These are phyloP conservation scores for Coenonympha arcania DNA, from an alignment of 2,888 invertebrate genomes.

Conservation along the genomic window DNA sequence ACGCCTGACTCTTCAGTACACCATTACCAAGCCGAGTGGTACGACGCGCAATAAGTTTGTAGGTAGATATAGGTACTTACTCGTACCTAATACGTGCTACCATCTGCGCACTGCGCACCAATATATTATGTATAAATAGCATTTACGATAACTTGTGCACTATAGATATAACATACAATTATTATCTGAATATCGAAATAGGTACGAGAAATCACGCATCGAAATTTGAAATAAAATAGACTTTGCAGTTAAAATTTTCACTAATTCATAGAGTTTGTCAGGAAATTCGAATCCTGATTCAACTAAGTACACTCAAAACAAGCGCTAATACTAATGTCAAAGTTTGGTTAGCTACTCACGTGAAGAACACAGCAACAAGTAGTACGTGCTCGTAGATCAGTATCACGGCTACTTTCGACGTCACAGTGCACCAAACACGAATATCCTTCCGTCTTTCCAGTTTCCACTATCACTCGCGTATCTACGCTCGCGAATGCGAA, in stretches of 20 bases:
- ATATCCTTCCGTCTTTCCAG: slow-evolving; percentile 63
- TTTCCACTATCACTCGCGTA: slow-evolving; percentile 71
- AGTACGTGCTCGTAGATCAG: slow-evolving; percentile 23
- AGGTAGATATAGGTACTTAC: too few species aligned
- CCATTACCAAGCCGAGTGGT: slow-evolving; percentile 31
- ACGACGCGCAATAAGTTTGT: slow-evolving; percentile 37
- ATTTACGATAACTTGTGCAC: too few species aligned
- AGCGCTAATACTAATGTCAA: slow-evolving; percentile 6
- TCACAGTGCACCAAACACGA: slow-evolving; percentile 48
- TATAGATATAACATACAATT: too few species aligned
- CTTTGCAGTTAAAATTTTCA: too few species aligned
- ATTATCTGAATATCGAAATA: too few species aligned
- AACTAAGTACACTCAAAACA: too few species aligned
- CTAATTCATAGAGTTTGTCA: too few species aligned
- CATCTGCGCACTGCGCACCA: slow-evolving; percentile 1
- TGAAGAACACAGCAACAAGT: slow-evolving; percentile 49
- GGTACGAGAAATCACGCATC: too few species aligned
- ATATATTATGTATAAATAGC: not conserved
- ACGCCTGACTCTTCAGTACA: slow-evolving; percentile 36
- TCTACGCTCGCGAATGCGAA: slow-evolving; percentile 73
- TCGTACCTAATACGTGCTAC: too few species aligned
- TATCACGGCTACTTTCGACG: slow-evolving; percentile 20
- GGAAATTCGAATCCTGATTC: too few species aligned
- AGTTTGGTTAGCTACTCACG: slow-evolving; percentile 51
- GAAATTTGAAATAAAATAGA: too few species aligned